These are phyloP conservation scores for Hippocampus comes DNA, from an alignment of 2,113 vertebrate genomes.

Conservation along the genomic window DNA sequence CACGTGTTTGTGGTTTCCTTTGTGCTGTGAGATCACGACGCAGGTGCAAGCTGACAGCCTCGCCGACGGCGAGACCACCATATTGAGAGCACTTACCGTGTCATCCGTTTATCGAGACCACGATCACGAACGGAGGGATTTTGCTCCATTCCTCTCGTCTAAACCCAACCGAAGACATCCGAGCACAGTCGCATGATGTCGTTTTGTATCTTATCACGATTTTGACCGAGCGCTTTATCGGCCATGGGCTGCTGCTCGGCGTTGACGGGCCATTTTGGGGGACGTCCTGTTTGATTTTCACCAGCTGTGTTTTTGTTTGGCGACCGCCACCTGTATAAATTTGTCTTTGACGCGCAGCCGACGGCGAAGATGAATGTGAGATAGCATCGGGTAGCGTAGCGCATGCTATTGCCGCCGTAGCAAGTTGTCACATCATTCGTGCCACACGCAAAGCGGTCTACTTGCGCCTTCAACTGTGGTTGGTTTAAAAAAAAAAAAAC, in stretches of 20 bases:
- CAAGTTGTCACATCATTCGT: background rate
- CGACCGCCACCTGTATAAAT: conserved; percentile 14
- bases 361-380: background rate
- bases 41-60: conserved; percentile 22
- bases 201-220: background rate
- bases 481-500: too few relatives aligned
- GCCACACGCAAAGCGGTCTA: too few relatives aligned
- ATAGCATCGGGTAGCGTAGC: background rate
- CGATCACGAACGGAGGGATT: background rate
- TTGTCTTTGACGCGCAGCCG: conserved; percentile 7
- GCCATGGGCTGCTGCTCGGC: background rate
- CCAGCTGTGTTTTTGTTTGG: conserved; percentile 60
- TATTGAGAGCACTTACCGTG: background rate
- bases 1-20: conserved; percentile 25
- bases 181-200: background rate
- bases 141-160: background rate
- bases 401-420: background rate
- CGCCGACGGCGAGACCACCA: background rate
- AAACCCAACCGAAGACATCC: background rate
- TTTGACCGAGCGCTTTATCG: conserved; percentile 16
- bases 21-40: conserved; percentile 32
- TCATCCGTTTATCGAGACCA: background rate
- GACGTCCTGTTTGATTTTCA: conserved; percentile 53
- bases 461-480: too few relatives aligned
- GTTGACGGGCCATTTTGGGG: conserved; percentile 11